Conservation (phyloP, 2,113 vertebrate species). For the Aegotheles bennettii region DNA sequence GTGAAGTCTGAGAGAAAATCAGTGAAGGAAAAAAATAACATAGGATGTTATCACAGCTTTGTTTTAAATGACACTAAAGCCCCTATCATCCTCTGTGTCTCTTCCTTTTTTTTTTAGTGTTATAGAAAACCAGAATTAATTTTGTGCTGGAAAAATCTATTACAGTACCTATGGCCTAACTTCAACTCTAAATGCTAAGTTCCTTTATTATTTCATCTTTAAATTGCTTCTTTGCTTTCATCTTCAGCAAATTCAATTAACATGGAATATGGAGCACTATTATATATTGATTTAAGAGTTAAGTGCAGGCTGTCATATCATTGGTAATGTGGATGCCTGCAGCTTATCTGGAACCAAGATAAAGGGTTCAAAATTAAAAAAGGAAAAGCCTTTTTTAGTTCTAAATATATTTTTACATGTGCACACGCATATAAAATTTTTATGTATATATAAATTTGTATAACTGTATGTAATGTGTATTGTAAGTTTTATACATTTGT, state of each 20-base stretch:
- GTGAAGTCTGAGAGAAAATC: neutral
- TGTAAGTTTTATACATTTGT: neutral
- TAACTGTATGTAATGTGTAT: neutral
- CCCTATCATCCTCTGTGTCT: neutral
- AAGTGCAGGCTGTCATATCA: neutral
- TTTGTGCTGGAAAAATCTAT: neutral
- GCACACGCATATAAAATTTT: neutral
- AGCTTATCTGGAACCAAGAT: neutral
- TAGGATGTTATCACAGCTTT: neutral
- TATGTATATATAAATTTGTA: neutral
- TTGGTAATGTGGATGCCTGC: neutral
- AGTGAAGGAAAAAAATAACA: neutral
- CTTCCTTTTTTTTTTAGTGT: neutral
- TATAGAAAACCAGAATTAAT: neutral
- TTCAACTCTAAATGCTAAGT: neutral
- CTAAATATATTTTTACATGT: neutral
- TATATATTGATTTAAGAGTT: neutral
- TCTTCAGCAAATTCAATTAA: neutral
- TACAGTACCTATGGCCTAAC: fast-evolving
- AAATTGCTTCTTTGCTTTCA: neutral
- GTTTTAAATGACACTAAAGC: neutral
- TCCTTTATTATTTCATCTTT: neutral
- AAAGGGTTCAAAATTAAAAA: neutral
- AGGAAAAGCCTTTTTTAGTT: neutral
- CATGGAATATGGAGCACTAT: neutral